Evolutionary conservation across 2,113 vertebrate genomes (phyloP).

Genomic region (Condylura cristata): DNA sequence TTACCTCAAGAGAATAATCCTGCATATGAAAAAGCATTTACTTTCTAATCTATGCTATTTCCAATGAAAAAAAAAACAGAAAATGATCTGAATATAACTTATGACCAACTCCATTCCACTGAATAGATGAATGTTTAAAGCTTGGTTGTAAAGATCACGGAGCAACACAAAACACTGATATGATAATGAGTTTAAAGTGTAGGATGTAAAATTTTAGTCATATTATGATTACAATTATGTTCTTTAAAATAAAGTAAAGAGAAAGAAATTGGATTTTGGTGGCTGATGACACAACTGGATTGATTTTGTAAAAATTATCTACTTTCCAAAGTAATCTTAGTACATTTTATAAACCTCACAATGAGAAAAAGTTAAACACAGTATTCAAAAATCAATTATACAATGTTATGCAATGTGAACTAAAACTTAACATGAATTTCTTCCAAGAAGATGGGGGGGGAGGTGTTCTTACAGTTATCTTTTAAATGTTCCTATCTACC

Average conservation of each 20-base stretch:
- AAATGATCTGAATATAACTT: neutral
- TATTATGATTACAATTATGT: neutral
- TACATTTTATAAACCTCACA: neutral
- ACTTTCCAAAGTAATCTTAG: neutral
- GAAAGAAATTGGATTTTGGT: neutral
- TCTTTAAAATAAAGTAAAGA: constrained; percentile 13
- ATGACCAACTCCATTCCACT: neutral
- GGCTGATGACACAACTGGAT: neutral
- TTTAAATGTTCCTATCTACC: neutral
- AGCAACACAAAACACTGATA: neutral
- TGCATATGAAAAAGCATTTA: neutral
- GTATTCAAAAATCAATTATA: constrained; percentile 20
- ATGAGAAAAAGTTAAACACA: neutral
- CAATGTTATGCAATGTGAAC: neutral
- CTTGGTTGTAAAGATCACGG: neutral
- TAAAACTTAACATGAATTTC: neutral
- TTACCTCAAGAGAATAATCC: constrained; percentile 26
- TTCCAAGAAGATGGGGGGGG: neutral
- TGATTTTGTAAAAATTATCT: neutral
- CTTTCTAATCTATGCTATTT: neutral
- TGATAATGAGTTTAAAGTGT: neutral
- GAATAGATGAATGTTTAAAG: neutral
- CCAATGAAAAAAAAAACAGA: neutral
- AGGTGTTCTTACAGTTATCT: neutral
- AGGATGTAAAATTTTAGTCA: neutral